Base-by-base conservation (phyloP, 2,113 vertebrate species). In the Geococcyx californianus region DNA sequence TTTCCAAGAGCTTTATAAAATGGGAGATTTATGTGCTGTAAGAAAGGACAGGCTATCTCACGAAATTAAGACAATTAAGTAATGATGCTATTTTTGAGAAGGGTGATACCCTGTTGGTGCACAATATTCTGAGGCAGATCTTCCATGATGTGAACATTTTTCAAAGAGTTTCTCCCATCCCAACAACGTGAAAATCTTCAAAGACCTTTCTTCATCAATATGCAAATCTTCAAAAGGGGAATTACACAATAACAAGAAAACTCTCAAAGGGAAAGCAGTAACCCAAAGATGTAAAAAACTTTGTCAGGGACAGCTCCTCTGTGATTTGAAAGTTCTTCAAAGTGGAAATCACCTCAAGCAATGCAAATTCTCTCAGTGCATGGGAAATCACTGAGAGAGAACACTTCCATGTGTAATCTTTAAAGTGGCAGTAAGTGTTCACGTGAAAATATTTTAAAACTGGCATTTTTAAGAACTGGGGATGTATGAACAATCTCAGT, bases 181-280 rank as follows among this genome's bases (percentile, higher is more conserved):
- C 73, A 87, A 68, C 76, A 87, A 82, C 64, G 66, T 72, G 79
- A 64, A 95, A 94, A 95, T 95, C 97, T 97, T 97, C 96, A 97
- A 97, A 97, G 95, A 82, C 12, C 0, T 17, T 82, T 31, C 84
- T 87, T 92, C 94, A 95, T 97, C 94, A 96, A 64, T 95, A 97
- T 96, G 94, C 62, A 97, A 95, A 97, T 97, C 93, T 97, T 97
- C 96, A 97, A 97, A 97, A 94, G 47, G 77, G 76, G 89, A 94
- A 94, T 95, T 94, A 92, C 93, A 97, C 76, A 96, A 93, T 83
- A 93, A 93, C 86, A 88, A 68, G 94, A 88, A 92, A 74, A 90
- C 69, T 96, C 90, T 97, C 96, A 96, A 95, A 97, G 81, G 84
- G 28, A 96, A 91, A 95, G 69, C 9, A 23, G 94, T 95, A 97